phyloP scores from a whole-genome alignment of 1,140 invertebrate species.

The Bombus polaris region DNA sequence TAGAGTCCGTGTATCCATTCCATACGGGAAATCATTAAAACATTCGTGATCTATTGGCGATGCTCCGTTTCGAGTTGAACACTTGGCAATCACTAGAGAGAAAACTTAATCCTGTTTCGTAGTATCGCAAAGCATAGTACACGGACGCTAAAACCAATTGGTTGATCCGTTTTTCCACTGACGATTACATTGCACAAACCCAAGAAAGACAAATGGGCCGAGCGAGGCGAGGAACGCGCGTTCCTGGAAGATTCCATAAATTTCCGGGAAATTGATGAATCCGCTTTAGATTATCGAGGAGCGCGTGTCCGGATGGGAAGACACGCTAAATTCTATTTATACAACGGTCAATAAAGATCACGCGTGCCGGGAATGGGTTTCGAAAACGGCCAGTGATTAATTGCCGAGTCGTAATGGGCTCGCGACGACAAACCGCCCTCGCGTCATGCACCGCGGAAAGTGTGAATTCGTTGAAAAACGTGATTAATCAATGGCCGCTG shows the following conservation, averaged over 20 bases:
- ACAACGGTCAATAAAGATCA: constrained; percentile 18
- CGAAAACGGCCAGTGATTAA: constrained; percentile 32
- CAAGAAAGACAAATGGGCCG: not conserved
- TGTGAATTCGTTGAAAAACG: constrained; percentile 59
- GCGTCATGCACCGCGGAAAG: constrained; percentile 5
- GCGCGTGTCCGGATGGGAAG: not conserved
- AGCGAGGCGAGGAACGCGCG: not conserved
- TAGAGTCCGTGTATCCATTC: not conserved
- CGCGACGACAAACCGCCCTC: constrained; percentile 13
- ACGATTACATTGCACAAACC: not conserved
- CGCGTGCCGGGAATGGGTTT: not conserved
- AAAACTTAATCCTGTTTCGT: not conserved
- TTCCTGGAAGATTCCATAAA: constrained; percentile 21
- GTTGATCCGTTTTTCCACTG: not conserved
- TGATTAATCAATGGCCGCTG: constrained; percentile 74
- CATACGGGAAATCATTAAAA: too few species aligned
- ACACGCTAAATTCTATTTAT: constrained; percentile 21
- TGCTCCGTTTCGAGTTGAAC: not conserved
- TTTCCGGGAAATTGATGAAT: constrained; percentile 24
- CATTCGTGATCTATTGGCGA: not conserved
- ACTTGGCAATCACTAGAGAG: not conserved
- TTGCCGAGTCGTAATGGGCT: constrained; percentile 22
- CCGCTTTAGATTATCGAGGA: constrained; percentile 1
- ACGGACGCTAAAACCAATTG: not conserved
- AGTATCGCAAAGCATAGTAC: not conserved